phyloP scores from a whole-genome alignment of 2,797 vertebrate genomes.

The Pachyuromys duprasi region DNA sequence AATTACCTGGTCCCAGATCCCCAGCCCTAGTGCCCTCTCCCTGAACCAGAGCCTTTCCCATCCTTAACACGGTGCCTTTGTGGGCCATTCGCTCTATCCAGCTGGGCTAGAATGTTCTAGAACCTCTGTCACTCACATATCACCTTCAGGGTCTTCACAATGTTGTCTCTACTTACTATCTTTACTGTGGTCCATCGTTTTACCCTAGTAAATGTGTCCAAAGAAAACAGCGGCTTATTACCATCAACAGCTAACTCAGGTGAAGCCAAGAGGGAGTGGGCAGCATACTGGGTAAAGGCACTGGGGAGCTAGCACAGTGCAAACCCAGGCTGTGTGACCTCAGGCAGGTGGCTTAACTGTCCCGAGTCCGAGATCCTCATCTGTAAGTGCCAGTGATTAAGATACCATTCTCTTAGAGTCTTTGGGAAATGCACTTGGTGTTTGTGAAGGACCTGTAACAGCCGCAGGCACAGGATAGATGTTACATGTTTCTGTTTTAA shows the following conservation, averaged over 20 bases:
- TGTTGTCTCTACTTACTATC: background rate
- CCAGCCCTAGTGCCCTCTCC: background rate
- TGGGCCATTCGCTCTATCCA: background rate
- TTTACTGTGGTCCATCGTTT: background rate
- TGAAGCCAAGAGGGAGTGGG: background rate
- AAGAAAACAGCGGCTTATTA: background rate
- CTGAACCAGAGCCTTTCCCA: too few relatives aligned
- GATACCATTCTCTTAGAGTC: background rate
- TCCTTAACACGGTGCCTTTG: background rate
- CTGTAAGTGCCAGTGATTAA: background rate
- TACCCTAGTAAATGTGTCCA: background rate
- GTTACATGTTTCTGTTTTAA: background rate
- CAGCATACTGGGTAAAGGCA: fast-evolving
- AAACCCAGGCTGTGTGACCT: background rate
- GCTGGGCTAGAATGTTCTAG: background rate
- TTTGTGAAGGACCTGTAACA: background rate
- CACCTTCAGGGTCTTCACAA: background rate
- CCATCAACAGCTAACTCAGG: background rate
- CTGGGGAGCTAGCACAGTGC: background rate
- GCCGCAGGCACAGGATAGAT: too few relatives aligned
- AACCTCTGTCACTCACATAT: background rate
- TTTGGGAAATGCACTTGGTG: background rate
- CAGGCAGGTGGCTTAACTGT: background rate
- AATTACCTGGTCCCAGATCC: background rate
- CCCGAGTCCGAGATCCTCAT: background rate